Conservation (phyloP, 1,140 invertebrate genomes). For the Pemphigus obesinymphae region DNA sequence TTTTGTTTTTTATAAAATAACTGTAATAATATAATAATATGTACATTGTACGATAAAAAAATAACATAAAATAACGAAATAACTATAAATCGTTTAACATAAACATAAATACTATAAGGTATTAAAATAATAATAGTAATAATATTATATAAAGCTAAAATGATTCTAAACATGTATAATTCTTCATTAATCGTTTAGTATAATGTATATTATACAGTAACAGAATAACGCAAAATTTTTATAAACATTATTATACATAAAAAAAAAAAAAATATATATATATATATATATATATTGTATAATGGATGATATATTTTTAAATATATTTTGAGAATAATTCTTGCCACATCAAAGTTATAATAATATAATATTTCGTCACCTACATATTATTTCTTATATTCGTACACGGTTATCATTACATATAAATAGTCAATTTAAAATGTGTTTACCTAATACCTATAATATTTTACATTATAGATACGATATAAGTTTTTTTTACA, state of each 20-base stretch:
- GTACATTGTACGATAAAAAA: conserved; percentile 27
- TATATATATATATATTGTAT: not conserved
- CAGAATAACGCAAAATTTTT: not conserved
- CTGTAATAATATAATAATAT: not conserved
- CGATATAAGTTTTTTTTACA: too few relatives aligned
- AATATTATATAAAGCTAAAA: conserved; percentile 20
- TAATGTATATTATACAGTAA: not conserved
- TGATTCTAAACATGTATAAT: not conserved
- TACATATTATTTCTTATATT: too few relatives aligned
- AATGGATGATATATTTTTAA: not conserved
- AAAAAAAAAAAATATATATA: not conserved
- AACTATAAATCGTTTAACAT: conserved; percentile 12
- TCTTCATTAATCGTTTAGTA: not conserved
- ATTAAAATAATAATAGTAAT: not conserved
- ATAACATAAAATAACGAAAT: conserved; percentile 28
- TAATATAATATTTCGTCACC: not conserved
- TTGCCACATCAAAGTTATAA: not conserved
- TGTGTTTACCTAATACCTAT: too few relatives aligned
- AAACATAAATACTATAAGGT: conserved; percentile 35
- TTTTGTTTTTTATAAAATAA: not conserved
- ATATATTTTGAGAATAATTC: not conserved
- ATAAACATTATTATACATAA: not conserved
- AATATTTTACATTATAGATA: too few relatives aligned
- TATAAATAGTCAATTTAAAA: too few relatives aligned
- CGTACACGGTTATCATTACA: too few relatives aligned